Percentiles rank a stretch among this genome's conserved stretches.
These are phyloP conservation scores for Dicrurus megarhynchus DNA, from an alignment of 2,113 vertebrate genomes.

Conservation along the genomic window DNA sequence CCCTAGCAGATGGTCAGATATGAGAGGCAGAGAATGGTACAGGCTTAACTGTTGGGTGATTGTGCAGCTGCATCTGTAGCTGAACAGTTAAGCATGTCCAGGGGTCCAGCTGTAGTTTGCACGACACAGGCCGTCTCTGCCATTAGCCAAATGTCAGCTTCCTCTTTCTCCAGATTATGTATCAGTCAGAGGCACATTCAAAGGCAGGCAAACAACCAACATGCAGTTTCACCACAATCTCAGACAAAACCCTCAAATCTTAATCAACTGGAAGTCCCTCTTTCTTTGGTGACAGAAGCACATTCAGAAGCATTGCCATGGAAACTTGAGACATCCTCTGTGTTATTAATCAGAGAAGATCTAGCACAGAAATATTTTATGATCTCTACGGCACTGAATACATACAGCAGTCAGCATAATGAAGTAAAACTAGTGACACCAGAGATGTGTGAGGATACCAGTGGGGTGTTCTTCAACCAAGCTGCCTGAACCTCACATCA, in stretches of 20 bases:
- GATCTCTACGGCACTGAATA: not conserved
- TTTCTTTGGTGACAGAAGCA: slow-evolving; percentile 39
- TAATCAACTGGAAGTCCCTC: not conserved
- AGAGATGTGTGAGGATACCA: not conserved
- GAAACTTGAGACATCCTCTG: slow-evolving; percentile 35
- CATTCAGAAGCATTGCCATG: slow-evolving; percentile 50
- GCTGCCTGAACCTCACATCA: not conserved
- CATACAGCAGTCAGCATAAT: not conserved
- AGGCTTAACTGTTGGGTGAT: slow-evolving; percentile 42
- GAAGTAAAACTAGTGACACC: not conserved
- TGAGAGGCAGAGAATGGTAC: slow-evolving; percentile 58
- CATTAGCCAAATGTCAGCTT: slow-evolving; percentile 17
- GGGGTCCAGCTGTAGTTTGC: slow-evolving; percentile 33
- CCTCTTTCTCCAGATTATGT: not conserved
- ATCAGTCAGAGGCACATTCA: not conserved
- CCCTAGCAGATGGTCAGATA: slow-evolving; percentile 54
- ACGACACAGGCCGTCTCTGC: not conserved
- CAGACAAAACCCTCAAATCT: not conserved
- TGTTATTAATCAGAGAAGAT: slow-evolving; percentile 2
- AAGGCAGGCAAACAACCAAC: not conserved
- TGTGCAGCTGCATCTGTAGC: slow-evolving; percentile 48
- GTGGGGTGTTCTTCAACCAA: not conserved
- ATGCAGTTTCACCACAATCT: not conserved
- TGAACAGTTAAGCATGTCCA: slow-evolving; percentile 19
- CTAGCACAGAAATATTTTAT: slow-evolving; percentile 34